phyloP scores from a whole-genome alignment of 2,797 vertebrate genomes.

The Pangasius macronema region DNA sequence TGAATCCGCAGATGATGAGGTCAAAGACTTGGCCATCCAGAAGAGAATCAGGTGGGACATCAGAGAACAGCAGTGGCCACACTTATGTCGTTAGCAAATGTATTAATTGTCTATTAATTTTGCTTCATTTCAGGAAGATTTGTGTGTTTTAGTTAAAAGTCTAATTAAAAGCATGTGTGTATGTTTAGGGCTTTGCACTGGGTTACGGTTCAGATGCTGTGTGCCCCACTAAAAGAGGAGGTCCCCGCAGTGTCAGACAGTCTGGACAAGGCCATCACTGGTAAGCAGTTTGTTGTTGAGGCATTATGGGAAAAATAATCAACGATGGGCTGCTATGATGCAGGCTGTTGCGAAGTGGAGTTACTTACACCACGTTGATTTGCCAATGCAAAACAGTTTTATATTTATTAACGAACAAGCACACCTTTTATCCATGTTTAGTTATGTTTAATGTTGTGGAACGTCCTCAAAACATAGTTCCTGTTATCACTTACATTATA shows the following conservation, averaged over 20 bases:
- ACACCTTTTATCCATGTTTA: background rate
- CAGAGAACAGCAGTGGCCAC: background rate
- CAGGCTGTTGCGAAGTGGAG: too few species aligned
- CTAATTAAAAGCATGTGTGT: background rate
- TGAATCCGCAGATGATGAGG: conserved; percentile 93
- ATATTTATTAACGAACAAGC: background rate
- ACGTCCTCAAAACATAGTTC: background rate
- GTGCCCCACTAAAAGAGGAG: conserved; percentile 92
- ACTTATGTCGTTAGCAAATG: background rate
- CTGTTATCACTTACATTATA: background rate
- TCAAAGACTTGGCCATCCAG: conserved; percentile 90
- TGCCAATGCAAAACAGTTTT: background rate
- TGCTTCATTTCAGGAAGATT: background rate
- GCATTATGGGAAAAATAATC: background rate
- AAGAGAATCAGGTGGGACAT: conserved; percentile 85
- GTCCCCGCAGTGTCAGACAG: conserved; percentile 92
- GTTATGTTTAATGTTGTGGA: background rate
- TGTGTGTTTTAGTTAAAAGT: background rate
- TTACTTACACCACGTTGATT: background rate
- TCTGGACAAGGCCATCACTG: conserved; percentile 95
- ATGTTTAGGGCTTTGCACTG: conserved; percentile 87
- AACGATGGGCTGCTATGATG: background rate
- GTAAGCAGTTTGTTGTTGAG: conserved; percentile 67
- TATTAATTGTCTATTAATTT: background rate
- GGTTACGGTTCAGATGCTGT: conserved; percentile 93